Evolutionary conservation across 2,888 invertebrate genomes (phyloP).

Genomic region (Geophilus truncorum): DNA sequence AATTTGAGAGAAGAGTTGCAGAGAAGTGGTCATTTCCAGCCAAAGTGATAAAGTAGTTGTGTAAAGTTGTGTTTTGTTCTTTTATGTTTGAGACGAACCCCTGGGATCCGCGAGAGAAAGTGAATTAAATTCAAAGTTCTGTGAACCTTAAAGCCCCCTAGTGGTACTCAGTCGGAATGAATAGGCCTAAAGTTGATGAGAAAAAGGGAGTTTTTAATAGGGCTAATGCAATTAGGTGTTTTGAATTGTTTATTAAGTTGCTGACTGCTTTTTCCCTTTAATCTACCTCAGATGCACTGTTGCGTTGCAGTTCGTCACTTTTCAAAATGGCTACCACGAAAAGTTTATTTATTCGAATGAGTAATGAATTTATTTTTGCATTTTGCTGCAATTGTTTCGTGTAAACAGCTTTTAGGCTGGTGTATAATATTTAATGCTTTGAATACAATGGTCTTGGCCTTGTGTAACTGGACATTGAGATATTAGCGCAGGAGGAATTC

Average conservation of each 20-base stretch:
- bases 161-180: slow-evolving; percentile 8
- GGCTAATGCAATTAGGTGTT: background rate
- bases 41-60: background rate
- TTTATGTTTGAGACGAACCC: background rate
- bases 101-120: slow-evolving; percentile 2
- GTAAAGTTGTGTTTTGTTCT: background rate
- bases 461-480: slow-evolving; percentile 5
- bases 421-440: background rate
- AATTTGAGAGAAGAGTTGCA: background rate
- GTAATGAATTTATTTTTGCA: background rate
- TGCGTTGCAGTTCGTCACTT: background rate
- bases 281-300: too few species aligned
- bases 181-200: slow-evolving; percentile 21
- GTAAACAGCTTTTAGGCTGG: background rate
- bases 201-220: slow-evolving; percentile 1
- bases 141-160: slow-evolving; percentile 12
- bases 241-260: slow-evolving; percentile 9
- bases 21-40: background rate
- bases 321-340: too few species aligned
- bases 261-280: background rate
- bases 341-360: background rate
- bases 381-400: background rate
- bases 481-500: background rate
- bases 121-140: slow-evolving; percentile 27
- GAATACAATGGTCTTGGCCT: background rate